These are phyloP conservation scores for Podiceps cristatus DNA, from an alignment of 2,113 vertebrate species.

Conservation along the genomic window DNA sequence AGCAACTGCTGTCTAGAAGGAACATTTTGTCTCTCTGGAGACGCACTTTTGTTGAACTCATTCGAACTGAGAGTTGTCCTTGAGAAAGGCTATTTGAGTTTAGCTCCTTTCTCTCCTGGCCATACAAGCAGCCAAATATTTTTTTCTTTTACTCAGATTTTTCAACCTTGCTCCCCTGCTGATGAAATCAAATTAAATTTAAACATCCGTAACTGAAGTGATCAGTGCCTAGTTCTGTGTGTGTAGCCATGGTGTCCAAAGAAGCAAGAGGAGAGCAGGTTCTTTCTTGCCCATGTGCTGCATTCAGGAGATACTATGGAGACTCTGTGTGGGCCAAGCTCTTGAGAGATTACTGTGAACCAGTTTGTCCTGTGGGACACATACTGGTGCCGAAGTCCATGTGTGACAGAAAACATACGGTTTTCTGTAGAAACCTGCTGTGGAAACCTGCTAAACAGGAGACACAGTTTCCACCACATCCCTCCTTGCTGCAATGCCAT, in stretches of 20 bases:
- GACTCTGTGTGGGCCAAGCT: background rate
- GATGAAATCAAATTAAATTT: background rate
- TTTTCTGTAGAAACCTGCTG: background rate
- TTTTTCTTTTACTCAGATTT: background rate
- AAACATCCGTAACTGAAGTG: background rate
- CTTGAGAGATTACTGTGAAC: background rate
- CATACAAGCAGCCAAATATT: background rate
- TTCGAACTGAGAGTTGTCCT: background rate
- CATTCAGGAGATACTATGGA: background rate
- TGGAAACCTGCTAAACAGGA: background rate
- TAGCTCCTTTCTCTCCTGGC: background rate
- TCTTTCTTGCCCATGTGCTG: background rate
- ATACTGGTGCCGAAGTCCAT: background rate
- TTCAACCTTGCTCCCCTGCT: background rate
- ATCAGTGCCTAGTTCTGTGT: background rate
- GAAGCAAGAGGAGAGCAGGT: background rate
- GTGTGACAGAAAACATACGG: rapidly evolving
- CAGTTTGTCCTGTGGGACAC: background rate
- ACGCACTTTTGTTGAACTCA: background rate
- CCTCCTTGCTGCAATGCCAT: background rate
- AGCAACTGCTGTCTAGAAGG: background rate
- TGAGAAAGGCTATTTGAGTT: background rate
- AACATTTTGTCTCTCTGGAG: background rate
- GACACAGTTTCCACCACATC: rapidly evolving
- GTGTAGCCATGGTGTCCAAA: background rate